Percentiles rank a stretch among this genome's conserved stretches.
These are phyloP conservation scores for Poecilus cupreus DNA, from an alignment of 2,888 invertebrate genomes.

Conservation along the genomic window DNA sequence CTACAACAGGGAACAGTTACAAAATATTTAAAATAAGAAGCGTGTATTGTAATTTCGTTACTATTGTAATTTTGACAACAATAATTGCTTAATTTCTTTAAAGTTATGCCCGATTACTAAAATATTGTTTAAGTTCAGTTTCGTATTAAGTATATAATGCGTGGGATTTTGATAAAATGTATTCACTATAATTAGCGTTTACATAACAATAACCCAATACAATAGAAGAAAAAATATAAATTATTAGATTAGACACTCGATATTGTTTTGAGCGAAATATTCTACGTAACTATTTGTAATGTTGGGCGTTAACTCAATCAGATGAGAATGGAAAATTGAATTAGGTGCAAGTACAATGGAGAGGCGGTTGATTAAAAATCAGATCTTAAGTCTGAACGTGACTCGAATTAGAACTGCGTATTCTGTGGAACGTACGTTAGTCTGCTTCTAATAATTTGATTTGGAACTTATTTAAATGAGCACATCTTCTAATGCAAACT, in stretches of 20 bases:
- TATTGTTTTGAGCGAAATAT: slow-evolving; percentile 16
- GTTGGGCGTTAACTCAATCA: slow-evolving; percentile 41
- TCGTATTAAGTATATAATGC: neutral
- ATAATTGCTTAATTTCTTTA: slow-evolving; percentile 35
- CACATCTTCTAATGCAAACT: slow-evolving; percentile 6
- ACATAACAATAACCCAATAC: slow-evolving; percentile 33
- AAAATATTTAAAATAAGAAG: neutral
- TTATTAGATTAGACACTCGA: slow-evolving; percentile 27
- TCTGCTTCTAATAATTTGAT: slow-evolving; percentile 30
- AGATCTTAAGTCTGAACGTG: slow-evolving; percentile 33
- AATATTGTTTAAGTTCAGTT: neutral
- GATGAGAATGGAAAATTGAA: slow-evolving; percentile 35
- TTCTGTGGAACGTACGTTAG: slow-evolving; percentile 1
- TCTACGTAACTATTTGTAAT: slow-evolving; percentile 9
- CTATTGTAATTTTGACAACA: slow-evolving; percentile 22
- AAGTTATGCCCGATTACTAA: neutral
- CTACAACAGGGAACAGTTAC: neutral
- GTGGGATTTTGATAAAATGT: slow-evolving; percentile 8
- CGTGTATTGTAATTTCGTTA: neutral
- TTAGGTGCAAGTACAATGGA: slow-evolving; percentile 31
- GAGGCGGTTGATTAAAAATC: slow-evolving; percentile 38
- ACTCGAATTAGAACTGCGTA: slow-evolving; percentile 22
- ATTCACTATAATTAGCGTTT: slow-evolving; percentile 15
- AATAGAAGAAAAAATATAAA: slow-evolving; percentile 35
- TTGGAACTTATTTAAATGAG: slow-evolving; percentile 5